These are phyloP conservation scores for Drosophila cyrtoloma DNA, from an alignment of 2,888 invertebrate species.

Conservation along the genomic window DNA sequence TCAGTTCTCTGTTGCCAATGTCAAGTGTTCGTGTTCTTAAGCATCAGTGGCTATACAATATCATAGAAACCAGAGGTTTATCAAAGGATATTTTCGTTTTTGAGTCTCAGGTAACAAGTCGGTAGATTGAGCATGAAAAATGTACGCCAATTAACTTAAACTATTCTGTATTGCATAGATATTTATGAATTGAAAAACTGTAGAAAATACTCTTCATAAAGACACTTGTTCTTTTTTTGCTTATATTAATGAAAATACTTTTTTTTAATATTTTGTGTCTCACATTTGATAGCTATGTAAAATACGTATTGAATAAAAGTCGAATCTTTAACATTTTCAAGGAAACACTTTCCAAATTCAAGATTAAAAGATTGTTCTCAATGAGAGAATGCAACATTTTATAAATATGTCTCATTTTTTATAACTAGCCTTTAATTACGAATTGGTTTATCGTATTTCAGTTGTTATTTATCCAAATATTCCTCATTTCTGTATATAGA, in stretches of 20 bases:
- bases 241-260: neutral
- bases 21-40: constrained; percentile 11
- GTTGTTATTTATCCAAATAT: neutral
- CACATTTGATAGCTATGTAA: neutral
- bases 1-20: constrained; percentile 1
- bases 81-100: neutral
- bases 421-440: neutral
- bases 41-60: neutral
- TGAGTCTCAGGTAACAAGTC: neutral
- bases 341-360: neutral
- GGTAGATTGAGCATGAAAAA: neutral
- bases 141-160: neutral
- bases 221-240: neutral
- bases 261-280: neutral
- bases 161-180: neutral
- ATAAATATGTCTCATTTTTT: neutral
- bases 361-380: neutral
- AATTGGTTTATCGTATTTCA: neutral
- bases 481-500: too few species aligned
- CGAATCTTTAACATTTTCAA: neutral
- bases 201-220: neutral
- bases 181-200: neutral
- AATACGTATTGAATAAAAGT: neutral
- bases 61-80: neutral
- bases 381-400: neutral